Evolutionary conservation across 2,888 invertebrate genomes (phyloP).

Genomic region (Habrosyne pyritoides): DNA sequence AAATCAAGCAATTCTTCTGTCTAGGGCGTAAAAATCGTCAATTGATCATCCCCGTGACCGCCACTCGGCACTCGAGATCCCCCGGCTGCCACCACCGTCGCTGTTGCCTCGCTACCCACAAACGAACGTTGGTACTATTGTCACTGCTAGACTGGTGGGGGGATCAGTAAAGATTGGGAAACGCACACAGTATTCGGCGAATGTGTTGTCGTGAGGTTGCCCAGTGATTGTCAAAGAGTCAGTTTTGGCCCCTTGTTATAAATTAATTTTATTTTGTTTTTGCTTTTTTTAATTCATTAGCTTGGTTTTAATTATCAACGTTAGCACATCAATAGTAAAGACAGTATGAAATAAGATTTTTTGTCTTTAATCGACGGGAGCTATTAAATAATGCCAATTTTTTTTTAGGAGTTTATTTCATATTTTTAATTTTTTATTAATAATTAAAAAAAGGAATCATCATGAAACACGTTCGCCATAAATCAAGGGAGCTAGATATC

Average conservation of each 20-base stretch:
- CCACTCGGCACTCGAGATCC: constrained; percentile 23
- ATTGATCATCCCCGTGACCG: constrained; percentile 47
- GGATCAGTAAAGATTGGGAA: not conserved
- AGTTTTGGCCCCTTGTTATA: not conserved
- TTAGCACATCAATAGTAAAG: too few species aligned
- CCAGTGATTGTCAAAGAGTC: not conserved
- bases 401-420: too few species aligned
- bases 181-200: constrained; percentile 15
- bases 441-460: constrained; percentile 13
- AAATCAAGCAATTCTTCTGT: too few species aligned
- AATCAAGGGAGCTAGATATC: constrained; percentile 6
- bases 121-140: constrained; percentile 21
- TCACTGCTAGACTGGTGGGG: constrained; percentile 14
- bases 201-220: constrained; percentile 24
- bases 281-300: too few species aligned
- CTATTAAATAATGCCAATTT: too few species aligned
- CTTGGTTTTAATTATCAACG: too few species aligned
- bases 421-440: not conserved
- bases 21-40: constrained; percentile 37
- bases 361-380: too few species aligned
- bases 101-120: constrained; percentile 4
- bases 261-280: too few species aligned
- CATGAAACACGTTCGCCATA: constrained; percentile 41
- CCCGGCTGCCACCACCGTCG: constrained; percentile 10
- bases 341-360: too few species aligned